Evolutionary conservation across 2,888 invertebrate species (phyloP).

Genomic region (Erebia epiphron): DNA sequence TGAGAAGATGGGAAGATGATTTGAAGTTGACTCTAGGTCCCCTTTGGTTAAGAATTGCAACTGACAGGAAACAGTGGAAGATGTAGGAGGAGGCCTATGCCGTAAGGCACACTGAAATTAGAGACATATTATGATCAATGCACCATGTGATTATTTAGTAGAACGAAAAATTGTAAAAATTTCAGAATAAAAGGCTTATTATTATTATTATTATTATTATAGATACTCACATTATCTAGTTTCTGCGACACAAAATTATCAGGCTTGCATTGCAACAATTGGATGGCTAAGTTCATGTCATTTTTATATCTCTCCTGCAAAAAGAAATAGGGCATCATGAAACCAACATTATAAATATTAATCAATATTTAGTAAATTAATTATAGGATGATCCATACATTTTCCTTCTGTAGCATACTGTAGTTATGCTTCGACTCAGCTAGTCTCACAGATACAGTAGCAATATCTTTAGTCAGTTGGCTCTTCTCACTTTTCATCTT

Average conservation of each 20-base stretch:
- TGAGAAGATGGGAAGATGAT: too few species aligned
- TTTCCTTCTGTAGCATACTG: conserved; percentile 92
- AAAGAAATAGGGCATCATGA: conserved; percentile 27
- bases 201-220: too few species aligned
- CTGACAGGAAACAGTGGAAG: too few species aligned
- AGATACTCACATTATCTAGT: conserved; percentile 89
- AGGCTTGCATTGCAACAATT: conserved; percentile 96
- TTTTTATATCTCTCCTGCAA: conserved; percentile 96
- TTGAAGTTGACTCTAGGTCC: too few species aligned
- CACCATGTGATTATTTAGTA: too few species aligned
- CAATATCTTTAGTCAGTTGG: conserved; percentile 93
- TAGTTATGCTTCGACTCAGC: conserved; percentile 93
- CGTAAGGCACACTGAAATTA: too few species aligned
- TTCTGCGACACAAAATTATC: conserved; percentile 96
- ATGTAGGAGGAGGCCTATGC: too few species aligned
- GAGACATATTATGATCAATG: too few species aligned
- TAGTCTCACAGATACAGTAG: conserved; percentile 90
- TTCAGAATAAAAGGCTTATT: too few species aligned
- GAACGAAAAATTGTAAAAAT: too few species aligned
- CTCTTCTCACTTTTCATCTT: conserved; percentile 95
- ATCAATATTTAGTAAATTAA: neutral
- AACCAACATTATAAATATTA: conserved; percentile 30
- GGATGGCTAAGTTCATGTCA: conserved; percentile 96
- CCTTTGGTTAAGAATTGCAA: too few species aligned
- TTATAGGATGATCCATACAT: conserved; percentile 81